These are phyloP conservation scores for Mus pahari DNA, from an alignment of 2,113 vertebrate genomes.

Conservation along the genomic window DNA sequence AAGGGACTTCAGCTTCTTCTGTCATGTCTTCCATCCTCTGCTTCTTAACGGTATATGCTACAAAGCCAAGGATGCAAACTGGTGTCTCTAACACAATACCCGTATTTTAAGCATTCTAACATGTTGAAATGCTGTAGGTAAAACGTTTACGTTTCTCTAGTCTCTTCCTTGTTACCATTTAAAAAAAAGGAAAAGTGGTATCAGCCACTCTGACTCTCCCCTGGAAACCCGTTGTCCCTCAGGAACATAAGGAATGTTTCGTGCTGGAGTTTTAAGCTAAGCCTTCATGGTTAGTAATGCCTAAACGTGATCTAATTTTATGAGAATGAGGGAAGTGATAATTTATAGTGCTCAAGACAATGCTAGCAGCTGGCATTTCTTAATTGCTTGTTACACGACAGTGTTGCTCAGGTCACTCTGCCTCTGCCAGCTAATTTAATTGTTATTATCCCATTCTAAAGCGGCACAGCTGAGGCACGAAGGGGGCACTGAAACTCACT, in stretches of 20 bases:
- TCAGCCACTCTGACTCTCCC: background rate
- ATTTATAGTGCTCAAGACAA: background rate
- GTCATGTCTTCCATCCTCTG: conserved; percentile 17
- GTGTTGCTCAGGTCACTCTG: background rate
- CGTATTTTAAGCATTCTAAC: background rate
- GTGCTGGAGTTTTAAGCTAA: conserved; percentile 20
- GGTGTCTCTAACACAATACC: background rate
- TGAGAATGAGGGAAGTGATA: conserved; percentile 54
- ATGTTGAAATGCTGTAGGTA: background rate
- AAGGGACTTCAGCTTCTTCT: conserved; percentile 7
- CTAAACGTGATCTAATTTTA: conserved; percentile 63
- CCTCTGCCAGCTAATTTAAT: conserved; percentile 2
- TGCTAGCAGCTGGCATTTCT: conserved; percentile 35
- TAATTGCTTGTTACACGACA: conserved; percentile 33
- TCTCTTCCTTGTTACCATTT: background rate
- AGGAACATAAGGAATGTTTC: background rate
- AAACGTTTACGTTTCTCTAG: conserved; percentile 18
- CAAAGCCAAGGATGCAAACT: conserved; percentile 3
- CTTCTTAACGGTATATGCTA: background rate
- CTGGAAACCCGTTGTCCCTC: background rate
- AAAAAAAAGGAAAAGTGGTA: background rate
- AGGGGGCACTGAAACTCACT: background rate
- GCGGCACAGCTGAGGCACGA: background rate
- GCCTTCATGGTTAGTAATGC: background rate
- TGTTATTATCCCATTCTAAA: background rate